Percentiles rank a stretch among this genome's conserved stretches.
These are phyloP conservation scores for Brachyrhaphis roseni DNA, from an alignment of 2,797 vertebrate genomes.

Conservation along the genomic window DNA sequence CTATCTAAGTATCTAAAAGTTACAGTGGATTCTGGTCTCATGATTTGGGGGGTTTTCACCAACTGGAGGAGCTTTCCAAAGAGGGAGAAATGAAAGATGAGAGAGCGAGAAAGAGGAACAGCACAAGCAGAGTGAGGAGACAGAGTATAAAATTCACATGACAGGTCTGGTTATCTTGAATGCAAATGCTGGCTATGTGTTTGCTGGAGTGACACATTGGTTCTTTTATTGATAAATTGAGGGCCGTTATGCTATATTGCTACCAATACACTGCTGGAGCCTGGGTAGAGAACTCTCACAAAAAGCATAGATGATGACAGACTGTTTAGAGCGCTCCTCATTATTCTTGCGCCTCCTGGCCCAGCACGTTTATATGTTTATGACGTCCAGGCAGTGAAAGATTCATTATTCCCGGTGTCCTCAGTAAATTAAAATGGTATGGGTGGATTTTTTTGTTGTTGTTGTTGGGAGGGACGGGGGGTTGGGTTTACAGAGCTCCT, in stretches of 20 bases:
- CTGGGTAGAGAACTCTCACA: constrained; percentile 55
- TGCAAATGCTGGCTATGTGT: constrained; percentile 76
- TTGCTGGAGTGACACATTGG: constrained; percentile 75
- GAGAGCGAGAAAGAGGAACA: constrained; percentile 60
- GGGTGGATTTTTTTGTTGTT: constrained; percentile 45
- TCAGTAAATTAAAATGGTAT: constrained; percentile 63
- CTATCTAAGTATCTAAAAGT: constrained; percentile 34
- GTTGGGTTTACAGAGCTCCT: constrained; percentile 38
- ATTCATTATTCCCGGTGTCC: constrained; percentile 68
- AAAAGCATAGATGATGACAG: constrained; percentile 76
- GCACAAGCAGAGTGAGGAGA: constrained; percentile 63
- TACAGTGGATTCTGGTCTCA: constrained; percentile 25
- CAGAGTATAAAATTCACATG: constrained; percentile 78
- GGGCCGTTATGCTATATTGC: constrained; percentile 70
- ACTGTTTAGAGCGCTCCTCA: constrained; percentile 68
- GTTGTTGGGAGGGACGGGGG: neutral
- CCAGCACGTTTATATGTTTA: constrained; percentile 67
- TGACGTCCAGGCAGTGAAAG: constrained; percentile 58
- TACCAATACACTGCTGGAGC: constrained; percentile 67
- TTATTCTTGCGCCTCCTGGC: constrained; percentile 68
- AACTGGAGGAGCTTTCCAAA: constrained; percentile 51
- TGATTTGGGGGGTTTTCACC: constrained; percentile 30
- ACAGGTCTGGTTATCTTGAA: constrained; percentile 79
- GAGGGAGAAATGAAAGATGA: constrained; percentile 41
- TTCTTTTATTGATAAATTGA: constrained; percentile 79